These are phyloP conservation scores for Atethmia centrago DNA, from an alignment of 2,888 invertebrate species.

Conservation along the genomic window DNA sequence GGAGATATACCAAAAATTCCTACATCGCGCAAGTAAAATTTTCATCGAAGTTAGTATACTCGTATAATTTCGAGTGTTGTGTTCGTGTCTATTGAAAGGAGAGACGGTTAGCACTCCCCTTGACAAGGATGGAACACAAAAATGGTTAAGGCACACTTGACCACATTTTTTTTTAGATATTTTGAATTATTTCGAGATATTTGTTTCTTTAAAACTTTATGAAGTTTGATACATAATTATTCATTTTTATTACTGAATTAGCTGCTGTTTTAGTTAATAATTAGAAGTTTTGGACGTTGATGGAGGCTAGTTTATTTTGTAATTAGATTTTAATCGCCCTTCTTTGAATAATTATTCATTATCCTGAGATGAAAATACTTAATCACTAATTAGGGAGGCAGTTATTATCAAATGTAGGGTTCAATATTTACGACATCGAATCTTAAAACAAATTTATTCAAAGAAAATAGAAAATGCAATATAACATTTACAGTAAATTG, in stretches of 20 bases:
- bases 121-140: conserved; percentile 96
- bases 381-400: too few species aligned
- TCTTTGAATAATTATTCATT: background rate
- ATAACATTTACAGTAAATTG: too few species aligned
- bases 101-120: conserved; percentile 99
- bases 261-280: too few species aligned
- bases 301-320: background rate
- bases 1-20: background rate
- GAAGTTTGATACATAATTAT: too few species aligned
- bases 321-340: background rate
- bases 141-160: conserved; percentile 81
- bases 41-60: conserved; percentile 44
- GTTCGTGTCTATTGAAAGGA: conserved; percentile 97
- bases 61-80: conserved; percentile 64
- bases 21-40: conserved; percentile 71
- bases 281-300: background rate
- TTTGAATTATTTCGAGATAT: background rate
- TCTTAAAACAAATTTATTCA: too few species aligned
- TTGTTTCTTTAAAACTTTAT: too few species aligned
- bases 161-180: conserved; percentile 71
- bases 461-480: too few species aligned
- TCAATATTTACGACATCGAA: too few species aligned
- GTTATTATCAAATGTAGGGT: too few species aligned
- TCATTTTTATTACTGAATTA: too few species aligned
- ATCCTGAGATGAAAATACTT: background rate